Conservation (phyloP, 2,888 invertebrate genomes). For the Sminthurinus aureus region DNA sequence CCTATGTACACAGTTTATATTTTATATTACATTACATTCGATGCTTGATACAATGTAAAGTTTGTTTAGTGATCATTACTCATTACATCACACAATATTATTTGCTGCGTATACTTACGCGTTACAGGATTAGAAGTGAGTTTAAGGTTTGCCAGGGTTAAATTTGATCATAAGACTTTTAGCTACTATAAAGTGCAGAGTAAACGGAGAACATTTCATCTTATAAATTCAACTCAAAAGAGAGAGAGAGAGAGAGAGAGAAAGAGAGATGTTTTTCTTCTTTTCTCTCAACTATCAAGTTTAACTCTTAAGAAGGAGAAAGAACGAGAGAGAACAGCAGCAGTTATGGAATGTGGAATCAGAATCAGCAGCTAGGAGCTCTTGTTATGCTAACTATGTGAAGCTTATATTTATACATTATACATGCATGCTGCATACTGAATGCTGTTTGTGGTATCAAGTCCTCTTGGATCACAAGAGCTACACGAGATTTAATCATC, state of each 20-base stretch:
- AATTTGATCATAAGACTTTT: neutral
- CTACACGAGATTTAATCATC: constrained; percentile 13
- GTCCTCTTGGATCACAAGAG: too few relatives aligned
- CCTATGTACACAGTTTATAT: neutral
- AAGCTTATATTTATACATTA: neutral
- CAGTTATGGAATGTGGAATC: constrained; percentile 24
- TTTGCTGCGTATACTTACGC: too few relatives aligned
- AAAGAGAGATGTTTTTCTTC: neutral
- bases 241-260: neutral
- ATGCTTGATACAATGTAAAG: neutral
- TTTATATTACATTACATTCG: too few relatives aligned
- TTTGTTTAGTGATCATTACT: too few relatives aligned
- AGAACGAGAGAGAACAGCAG: constrained; percentile 20
- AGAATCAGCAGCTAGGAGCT: neutral
- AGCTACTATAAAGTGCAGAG: neutral
- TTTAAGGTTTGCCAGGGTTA: neutral
- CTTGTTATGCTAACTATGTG: neutral
- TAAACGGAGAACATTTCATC: neutral
- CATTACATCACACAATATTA: too few relatives aligned
- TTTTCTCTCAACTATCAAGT: neutral
- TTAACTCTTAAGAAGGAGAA: neutral
- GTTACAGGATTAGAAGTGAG: neutral
- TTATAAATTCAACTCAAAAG: neutral
- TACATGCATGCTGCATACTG: neutral
- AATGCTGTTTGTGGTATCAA: neutral